A percentile compares a stretch with the other conserved stretches of the same genome.
These are phyloP conservation scores for Parauchenoglanis ngamensis DNA, from an alignment of 2,797 vertebrate genomes.

Conservation along the genomic window DNA sequence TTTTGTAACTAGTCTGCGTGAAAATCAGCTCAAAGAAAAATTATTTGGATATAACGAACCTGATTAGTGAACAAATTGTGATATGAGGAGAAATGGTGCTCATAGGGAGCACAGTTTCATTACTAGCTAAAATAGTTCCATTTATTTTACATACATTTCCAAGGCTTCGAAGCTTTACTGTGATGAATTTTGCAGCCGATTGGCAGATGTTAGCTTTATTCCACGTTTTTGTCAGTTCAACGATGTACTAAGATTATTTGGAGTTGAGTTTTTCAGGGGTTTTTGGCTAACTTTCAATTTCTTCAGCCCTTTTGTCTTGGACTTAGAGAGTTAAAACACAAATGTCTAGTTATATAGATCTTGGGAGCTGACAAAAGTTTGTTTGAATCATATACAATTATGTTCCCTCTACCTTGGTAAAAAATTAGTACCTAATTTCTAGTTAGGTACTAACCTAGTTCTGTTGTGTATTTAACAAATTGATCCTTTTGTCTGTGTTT, in stretches of 20 bases:
- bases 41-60: neutral
- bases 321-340: neutral
- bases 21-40: neutral
- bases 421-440: too few relatives aligned
- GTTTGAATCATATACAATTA: neutral
- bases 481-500: neutral
- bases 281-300: neutral
- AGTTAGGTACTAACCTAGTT: neutral
- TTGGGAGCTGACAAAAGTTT: neutral
- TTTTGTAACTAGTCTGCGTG: neutral
- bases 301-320: neutral
- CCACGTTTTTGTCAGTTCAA: neutral
- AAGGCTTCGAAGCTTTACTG: neutral
- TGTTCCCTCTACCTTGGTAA: too few relatives aligned
- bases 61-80: neutral
- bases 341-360: neutral
- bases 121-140: neutral
- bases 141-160: constrained; percentile 3
- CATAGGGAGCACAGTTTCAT: neutral
- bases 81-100: neutral
- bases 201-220: neutral
- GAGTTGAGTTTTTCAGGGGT: neutral
- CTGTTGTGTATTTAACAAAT: neutral
- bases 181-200: neutral
- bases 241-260: neutral